Base-by-base conservation (phyloP, 1,140 invertebrate genomes). In the Pseudobourletiella spinata region DNA sequence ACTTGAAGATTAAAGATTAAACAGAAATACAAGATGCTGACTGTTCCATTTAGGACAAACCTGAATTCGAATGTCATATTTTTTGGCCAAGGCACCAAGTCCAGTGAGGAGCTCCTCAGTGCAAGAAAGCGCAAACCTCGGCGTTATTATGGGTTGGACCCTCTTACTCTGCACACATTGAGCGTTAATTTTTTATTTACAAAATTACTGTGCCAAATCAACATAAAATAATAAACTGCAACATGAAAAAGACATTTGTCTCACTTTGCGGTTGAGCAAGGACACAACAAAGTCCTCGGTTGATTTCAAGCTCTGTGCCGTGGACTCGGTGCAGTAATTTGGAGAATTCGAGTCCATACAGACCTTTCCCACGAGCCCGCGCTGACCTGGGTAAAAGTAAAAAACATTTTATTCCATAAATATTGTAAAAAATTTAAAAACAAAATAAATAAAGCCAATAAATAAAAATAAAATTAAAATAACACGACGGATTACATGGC, bases 281-380 rank as follows among this genome's bases (percentile, higher is more conserved):
- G 76, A 73, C 57, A 82, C 59, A 22, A 91, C 78, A 72, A 90
- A 91, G 57, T 74, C 71, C 71, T 83, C 76, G 1, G 85, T 87
- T 57, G 85, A 80, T 50, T 67, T 65, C 2, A 77, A 78, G 1
- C 82, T 82, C 52, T 80, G 72, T 64, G 79, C 71, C 3, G 78
- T 77, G 0, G 74, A 75, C 75, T 87, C 84, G 52, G 77, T 72
- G 71, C 85, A 86, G 70, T 78, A 79, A 15, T 78, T 74, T 2
- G 82, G 81, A 52, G 77, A 77, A 62, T 81, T 78, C 55, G 73
- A 71, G 71, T 90, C 88, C 84, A 92, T 92, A 73, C 87, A 90
- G 3, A 94, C 83, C 83, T 94, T 94, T 1, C 91, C 91, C 46
- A 95, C 77, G n/a, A 91, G 79, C 18, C 87, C 89, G 66, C 91